phyloP scores from a whole-genome alignment of 2,888 invertebrate species.

The Synanthedon tipuliformis region DNA sequence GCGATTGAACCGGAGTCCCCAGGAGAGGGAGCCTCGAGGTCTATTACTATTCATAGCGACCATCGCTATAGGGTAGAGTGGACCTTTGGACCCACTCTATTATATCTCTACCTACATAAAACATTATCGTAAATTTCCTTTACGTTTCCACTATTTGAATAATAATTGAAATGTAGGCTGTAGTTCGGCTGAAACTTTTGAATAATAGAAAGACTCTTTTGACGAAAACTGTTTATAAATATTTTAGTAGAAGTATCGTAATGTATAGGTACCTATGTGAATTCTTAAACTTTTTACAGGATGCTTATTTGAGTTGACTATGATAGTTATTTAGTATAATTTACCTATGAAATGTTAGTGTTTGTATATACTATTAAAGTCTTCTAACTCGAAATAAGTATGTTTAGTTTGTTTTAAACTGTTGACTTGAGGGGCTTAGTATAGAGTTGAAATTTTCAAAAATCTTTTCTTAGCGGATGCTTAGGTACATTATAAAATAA shows the following conservation, averaged over 20 bases:
- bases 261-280: background rate
- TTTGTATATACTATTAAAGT: no score
- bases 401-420: no score
- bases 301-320: background rate
- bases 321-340: no score
- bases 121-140: conserved; percentile 32
- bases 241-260: background rate
- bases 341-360: no score
- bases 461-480: no score
- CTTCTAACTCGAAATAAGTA: no score
- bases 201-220: background rate
- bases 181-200: background rate
- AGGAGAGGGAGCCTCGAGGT: conserved; percentile 21
- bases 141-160: conserved; percentile 29
- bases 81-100: conserved; percentile 22
- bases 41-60: conserved; percentile 62
- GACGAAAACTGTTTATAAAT: background rate
- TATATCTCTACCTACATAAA: conserved; percentile 28
- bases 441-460: no score
- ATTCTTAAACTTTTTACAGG: background rate
- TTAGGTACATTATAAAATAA: no score
- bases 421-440: no score
- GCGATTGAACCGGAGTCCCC: conserved; percentile 29
- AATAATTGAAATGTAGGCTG: conserved; percentile 10
- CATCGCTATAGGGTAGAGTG: conserved; percentile 29